Conservation (phyloP, 1,140 invertebrate species). For the Oedothorax gibbosus region DNA sequence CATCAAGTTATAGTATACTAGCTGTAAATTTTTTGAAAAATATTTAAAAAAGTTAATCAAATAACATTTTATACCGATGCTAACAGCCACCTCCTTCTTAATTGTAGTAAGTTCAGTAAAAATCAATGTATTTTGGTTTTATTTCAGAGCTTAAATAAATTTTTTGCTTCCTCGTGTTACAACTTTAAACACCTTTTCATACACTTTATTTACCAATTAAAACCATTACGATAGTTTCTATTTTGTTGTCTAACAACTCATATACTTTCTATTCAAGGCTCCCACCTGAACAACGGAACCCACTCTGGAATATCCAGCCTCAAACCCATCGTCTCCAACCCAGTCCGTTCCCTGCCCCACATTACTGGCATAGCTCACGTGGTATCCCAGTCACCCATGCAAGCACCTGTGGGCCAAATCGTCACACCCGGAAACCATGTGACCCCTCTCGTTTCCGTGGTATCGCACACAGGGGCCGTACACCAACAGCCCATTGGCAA, state of each 20-base stretch:
- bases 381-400: slow-evolving; percentile 51
- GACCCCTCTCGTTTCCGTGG: slow-evolving; percentile 53
- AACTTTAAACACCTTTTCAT: too few species aligned
- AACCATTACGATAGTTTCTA: too few species aligned
- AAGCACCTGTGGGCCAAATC: slow-evolving; percentile 49
- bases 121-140: too few species aligned
- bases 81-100: too few species aligned
- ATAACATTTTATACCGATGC: too few species aligned
- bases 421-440: slow-evolving; percentile 52
- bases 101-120: too few species aligned
- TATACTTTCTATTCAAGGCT: slow-evolving; percentile 9
- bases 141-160: too few species aligned
- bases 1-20: too few species aligned
- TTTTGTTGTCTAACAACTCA: neutral
- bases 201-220: too few species aligned
- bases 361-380: slow-evolving; percentile 56
- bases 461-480: slow-evolving; percentile 50
- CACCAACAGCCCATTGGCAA: slow-evolving; percentile 49
- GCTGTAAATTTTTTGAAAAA: too few species aligned
- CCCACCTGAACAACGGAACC: slow-evolving; percentile 51
- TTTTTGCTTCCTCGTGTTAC: too few species aligned
- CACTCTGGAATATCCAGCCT: slow-evolving; percentile 34
- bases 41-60: too few species aligned
- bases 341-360: slow-evolving; percentile 38
- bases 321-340: slow-evolving; percentile 21